Evolutionary conservation across 2,888 invertebrate species (phyloP).

Genomic region (Eupithecia tripunctaria): DNA sequence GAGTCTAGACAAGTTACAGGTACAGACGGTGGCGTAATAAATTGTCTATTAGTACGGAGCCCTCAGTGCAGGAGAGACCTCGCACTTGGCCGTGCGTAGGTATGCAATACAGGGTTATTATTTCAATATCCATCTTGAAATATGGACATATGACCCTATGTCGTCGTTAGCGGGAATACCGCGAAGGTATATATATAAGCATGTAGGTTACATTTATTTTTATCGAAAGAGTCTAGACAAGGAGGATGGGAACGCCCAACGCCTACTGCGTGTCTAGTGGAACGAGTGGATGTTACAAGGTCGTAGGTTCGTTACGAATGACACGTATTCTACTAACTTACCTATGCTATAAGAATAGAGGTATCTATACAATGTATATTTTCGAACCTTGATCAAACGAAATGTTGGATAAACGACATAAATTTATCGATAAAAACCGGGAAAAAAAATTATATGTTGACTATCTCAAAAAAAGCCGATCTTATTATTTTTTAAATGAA

Average conservation of each 20-base stretch:
- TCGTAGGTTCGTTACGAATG: neutral
- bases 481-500: too few relatives aligned
- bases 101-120: neutral
- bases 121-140: neutral
- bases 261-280: conserved; percentile 10
- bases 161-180: neutral
- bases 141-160: neutral
- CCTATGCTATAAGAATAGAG: too few relatives aligned
- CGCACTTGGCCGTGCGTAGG: neutral
- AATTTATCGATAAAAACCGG: too few relatives aligned
- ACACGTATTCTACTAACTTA: neutral
- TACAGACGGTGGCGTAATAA: too few relatives aligned
- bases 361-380: too few relatives aligned
- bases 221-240: conserved; percentile 9
- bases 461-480: too few relatives aligned
- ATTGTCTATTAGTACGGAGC: too few relatives aligned
- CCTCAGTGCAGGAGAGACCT: neutral
- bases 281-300: neutral
- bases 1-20: conserved; percentile 9
- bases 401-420: too few relatives aligned
- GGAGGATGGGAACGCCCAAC: conserved; percentile 6
- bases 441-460: too few relatives aligned
- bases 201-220: conserved; percentile 6
- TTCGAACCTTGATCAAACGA: too few relatives aligned
- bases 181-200: neutral